These are phyloP conservation scores for Euwallacea fornicatus DNA, from an alignment of 1,140 invertebrate genomes.

Conservation along the genomic window DNA sequence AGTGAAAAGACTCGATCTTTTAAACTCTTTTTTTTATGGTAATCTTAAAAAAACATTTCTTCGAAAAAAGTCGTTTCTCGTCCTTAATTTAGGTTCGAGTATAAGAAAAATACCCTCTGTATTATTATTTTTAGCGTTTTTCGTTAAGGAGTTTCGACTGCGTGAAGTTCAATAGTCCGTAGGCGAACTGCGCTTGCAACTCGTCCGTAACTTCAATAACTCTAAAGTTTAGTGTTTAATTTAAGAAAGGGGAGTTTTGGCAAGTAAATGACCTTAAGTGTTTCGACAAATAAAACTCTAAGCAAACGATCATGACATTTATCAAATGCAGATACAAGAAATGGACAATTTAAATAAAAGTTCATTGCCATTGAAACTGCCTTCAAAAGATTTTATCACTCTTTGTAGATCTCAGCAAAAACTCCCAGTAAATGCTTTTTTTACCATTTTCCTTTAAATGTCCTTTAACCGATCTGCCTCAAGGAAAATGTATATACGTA, in stretches of 20 bases:
- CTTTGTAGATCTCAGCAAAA: constrained; percentile 4
- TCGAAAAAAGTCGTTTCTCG: too few relatives aligned
- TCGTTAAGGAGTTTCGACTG: constrained; percentile 34
- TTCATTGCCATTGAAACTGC: too few relatives aligned
- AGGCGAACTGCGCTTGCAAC: constrained; percentile 14
- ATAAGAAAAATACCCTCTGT: neutral
- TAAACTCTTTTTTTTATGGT: too few relatives aligned
- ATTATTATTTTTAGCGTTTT: constrained; percentile 37
- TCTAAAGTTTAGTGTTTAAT: constrained; percentile 33
- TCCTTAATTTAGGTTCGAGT: too few relatives aligned
- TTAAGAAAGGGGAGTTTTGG: constrained; percentile 34
- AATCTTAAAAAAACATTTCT: too few relatives aligned
- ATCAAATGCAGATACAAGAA: too few relatives aligned
- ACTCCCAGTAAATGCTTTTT: constrained; percentile 5
- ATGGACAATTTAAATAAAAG: too few relatives aligned
- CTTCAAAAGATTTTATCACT: too few relatives aligned
- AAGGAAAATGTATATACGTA: constrained; percentile 31
- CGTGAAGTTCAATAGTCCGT: constrained; percentile 37
- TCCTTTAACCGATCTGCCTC: constrained; percentile 32
- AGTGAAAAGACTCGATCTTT: too few relatives aligned
- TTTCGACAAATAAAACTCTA: too few relatives aligned
- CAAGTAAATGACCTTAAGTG: too few relatives aligned
- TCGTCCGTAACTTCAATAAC: constrained; percentile 36
- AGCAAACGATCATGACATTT: too few relatives aligned
- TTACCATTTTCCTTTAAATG: constrained; percentile 32